These are phyloP conservation scores for Tinamus guttatus DNA, from an alignment of 2,113 vertebrate genomes.

Conservation along the genomic window DNA sequence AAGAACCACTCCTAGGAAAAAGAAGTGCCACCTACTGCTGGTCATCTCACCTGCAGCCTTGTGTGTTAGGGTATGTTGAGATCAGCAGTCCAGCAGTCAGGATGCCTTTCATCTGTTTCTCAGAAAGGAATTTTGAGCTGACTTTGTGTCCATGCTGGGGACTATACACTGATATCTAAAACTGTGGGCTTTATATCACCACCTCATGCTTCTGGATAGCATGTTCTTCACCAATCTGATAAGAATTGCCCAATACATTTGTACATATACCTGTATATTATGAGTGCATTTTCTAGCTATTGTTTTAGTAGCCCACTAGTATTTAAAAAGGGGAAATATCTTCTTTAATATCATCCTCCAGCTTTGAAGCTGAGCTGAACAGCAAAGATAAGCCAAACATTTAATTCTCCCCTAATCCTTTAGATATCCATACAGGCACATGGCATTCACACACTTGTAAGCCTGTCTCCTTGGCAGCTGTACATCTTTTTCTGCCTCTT, in stretches of 20 bases:
- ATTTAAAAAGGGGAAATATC: slow-evolving; percentile 46
- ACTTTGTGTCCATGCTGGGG: background rate
- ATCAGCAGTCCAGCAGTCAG: background rate
- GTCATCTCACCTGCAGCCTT: background rate
- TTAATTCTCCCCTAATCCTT: slow-evolving; percentile 62
- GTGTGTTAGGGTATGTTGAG: background rate
- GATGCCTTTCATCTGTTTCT: background rate
- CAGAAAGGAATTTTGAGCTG: background rate
- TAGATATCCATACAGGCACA: slow-evolving; percentile 39
- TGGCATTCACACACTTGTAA: background rate
- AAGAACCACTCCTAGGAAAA: background rate
- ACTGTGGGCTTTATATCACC: background rate
- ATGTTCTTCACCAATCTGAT: background rate
- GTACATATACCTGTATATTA: slow-evolving; percentile 24
- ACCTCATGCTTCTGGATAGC: background rate
- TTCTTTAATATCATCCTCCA: slow-evolving; percentile 12
- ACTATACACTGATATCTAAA: background rate
- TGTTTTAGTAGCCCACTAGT: slow-evolving; percentile 47
- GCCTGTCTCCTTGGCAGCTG: slow-evolving; percentile 32
- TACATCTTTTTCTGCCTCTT: slow-evolving; percentile 44
- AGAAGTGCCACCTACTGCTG: background rate
- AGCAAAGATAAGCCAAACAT: slow-evolving; percentile 51
- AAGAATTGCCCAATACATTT: background rate
- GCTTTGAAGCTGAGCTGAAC: slow-evolving; percentile 61
- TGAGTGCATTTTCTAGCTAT: background rate